phyloP scores from a whole-genome alignment of 2,888 invertebrate species.

The Tanypteryx hageni region DNA sequence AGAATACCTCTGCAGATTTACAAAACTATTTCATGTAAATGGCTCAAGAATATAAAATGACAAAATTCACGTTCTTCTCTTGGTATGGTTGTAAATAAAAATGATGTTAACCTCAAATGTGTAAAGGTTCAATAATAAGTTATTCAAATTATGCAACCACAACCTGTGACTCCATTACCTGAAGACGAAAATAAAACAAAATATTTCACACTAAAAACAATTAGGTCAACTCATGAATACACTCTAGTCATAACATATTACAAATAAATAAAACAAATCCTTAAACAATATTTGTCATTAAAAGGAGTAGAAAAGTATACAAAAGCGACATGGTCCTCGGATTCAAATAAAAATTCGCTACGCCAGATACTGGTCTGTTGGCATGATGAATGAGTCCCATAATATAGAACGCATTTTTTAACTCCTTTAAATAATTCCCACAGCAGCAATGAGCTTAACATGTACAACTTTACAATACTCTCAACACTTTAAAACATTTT shows the following conservation, averaged over 20 bases:
- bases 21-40: constrained; percentile 55
- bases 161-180: constrained; percentile 46
- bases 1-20: constrained; percentile 57
- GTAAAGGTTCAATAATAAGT: constrained; percentile 42
- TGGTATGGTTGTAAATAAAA: constrained; percentile 46
- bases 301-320: constrained; percentile 63
- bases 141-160: constrained; percentile 57
- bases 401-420: constrained; percentile 46
- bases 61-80: constrained; percentile 58
- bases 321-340: constrained; percentile 55
- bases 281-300: constrained; percentile 46
- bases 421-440: constrained; percentile 48
- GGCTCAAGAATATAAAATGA: constrained; percentile 57
- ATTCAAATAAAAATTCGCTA: constrained; percentile 23
- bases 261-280: constrained; percentile 54
- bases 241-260: constrained; percentile 29
- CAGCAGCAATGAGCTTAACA: constrained; percentile 32
- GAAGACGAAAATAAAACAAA: constrained; percentile 45
- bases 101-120: constrained; percentile 39
- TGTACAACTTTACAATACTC: constrained; percentile 59
- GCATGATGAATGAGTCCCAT: constrained; percentile 44
- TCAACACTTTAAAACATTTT: constrained; percentile 59
- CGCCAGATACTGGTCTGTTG: background rate
- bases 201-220: constrained; percentile 45
- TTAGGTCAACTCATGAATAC: constrained; percentile 1